phyloP scores from a whole-genome alignment of 2,888 invertebrate species.

The Hyalella azteca region DNA sequence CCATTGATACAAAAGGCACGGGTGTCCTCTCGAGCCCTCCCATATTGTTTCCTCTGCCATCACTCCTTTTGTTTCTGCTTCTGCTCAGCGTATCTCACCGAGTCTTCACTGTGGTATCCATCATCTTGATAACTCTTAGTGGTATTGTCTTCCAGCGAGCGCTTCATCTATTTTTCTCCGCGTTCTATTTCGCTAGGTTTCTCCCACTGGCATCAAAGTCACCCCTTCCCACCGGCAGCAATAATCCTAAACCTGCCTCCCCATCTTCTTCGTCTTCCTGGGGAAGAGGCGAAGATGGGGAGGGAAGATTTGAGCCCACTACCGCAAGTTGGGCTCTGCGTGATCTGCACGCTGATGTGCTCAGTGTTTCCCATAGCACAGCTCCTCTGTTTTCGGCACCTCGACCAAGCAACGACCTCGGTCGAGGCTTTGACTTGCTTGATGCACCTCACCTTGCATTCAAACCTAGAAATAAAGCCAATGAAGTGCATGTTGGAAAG shows the following conservation, averaged over 20 bases:
- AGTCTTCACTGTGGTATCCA: not conserved
- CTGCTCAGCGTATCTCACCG: not conserved
- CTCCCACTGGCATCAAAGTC: slow-evolving; percentile 30
- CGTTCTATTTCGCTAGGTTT: not conserved
- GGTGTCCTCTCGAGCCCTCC: not conserved
- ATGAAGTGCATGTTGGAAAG: too few species aligned
- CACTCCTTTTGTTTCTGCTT: slow-evolving; percentile 8
- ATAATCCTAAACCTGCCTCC: not conserved
- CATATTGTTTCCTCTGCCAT: not conserved
- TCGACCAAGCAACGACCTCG: too few species aligned
- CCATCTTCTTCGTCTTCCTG: not conserved
- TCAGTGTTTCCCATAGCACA: too few species aligned
- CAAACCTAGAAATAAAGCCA: too few species aligned
- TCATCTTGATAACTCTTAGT: not conserved
- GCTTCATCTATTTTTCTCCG: not conserved
- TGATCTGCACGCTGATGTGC: not conserved
- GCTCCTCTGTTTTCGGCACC: too few species aligned
- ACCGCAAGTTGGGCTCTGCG: not conserved
- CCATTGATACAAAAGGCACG: not conserved
- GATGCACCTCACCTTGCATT: too few species aligned
- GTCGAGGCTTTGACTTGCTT: too few species aligned
- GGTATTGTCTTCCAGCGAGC: not conserved
- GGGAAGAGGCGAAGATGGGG: slow-evolving; percentile 6
- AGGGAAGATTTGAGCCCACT: not conserved
- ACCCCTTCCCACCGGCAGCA: not conserved